These are phyloP conservation scores for Nanorana parkeri DNA, from an alignment of 2,113 vertebrate species.

Conservation along the genomic window DNA sequence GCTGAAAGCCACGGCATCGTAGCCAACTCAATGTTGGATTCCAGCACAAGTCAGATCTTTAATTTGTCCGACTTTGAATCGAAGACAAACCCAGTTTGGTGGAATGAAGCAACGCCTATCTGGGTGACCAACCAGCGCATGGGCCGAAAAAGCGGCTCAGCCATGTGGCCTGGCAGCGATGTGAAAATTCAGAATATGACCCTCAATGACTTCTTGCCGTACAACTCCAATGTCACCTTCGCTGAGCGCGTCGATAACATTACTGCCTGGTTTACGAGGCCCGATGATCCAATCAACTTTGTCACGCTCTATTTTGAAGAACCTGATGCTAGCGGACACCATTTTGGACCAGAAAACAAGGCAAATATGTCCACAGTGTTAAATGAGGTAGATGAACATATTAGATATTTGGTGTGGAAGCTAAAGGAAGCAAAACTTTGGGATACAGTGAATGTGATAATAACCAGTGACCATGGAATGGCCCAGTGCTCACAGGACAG, in stretches of 20 bases:
- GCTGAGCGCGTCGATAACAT: constrained; percentile 76
- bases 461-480: constrained; percentile 99
- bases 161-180: constrained; percentile 94
- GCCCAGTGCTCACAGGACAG: constrained; percentile 82
- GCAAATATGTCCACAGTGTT: constrained; percentile 77
- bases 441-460: constrained; percentile 85
- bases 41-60: constrained; percentile 73
- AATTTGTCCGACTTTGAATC: constrained; percentile 61
- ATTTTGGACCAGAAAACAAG: constrained; percentile 81
- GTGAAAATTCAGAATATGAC: constrained; percentile 76
- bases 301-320: constrained; percentile 93
- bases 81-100: constrained; percentile 85
- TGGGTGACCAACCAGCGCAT: constrained; percentile 85
- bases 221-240: constrained; percentile 75
- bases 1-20: constrained; percentile 94
- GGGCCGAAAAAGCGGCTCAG: constrained; percentile 82
- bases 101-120: constrained; percentile 86
- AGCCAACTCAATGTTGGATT: constrained; percentile 89
- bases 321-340: constrained; percentile 86
- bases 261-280: constrained; percentile 76
- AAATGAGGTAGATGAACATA: constrained; percentile 79
- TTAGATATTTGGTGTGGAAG: constrained; percentile 79
- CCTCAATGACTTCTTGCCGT: constrained; percentile 77
- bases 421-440: constrained; percentile 80
- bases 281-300: constrained; percentile 75